phyloP scores from a whole-genome alignment of 2,888 invertebrate species.

The Ophraella communa region DNA sequence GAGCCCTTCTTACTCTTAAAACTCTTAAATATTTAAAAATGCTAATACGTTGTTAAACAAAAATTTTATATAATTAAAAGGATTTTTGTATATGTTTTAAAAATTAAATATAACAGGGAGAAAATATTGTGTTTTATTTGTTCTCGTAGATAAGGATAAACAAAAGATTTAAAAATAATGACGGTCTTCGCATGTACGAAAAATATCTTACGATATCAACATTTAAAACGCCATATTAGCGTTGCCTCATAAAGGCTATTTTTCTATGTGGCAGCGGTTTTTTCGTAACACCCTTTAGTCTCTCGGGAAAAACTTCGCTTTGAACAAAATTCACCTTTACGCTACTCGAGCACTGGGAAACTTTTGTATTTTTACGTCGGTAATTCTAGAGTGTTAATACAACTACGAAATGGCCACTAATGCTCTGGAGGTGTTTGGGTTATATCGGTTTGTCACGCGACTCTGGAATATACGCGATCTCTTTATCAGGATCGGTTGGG shows the following conservation, averaged over 20 bases:
- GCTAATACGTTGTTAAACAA: constrained; percentile 29
- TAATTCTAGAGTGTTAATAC: constrained; percentile 53
- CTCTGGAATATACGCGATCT: constrained; percentile 37
- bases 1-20: constrained; percentile 33
- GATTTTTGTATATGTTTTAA: background rate
- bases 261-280: constrained; percentile 26
- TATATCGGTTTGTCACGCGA: constrained; percentile 58
- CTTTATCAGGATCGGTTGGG: background rate
- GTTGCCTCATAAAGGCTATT: constrained; percentile 34
- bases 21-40: constrained; percentile 36
- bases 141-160: constrained; percentile 14
- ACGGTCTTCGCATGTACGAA: constrained; percentile 38
- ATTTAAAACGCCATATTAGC: constrained; percentile 33
- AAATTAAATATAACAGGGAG: too few relatives aligned
- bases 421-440: constrained; percentile 59
- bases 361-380: constrained; percentile 40
- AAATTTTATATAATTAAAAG: background rate
- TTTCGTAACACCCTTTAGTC: constrained; percentile 40
- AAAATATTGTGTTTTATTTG: background rate
- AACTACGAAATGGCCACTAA: constrained; percentile 60
- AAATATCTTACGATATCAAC: constrained; percentile 42
- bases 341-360: constrained; percentile 24
- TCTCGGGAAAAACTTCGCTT: constrained; percentile 21
- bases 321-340: constrained; percentile 42
- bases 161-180: constrained; percentile 32